Conservation (phyloP, 2,113 vertebrate genomes). For the Oncorhynchus mykiss region DNA sequence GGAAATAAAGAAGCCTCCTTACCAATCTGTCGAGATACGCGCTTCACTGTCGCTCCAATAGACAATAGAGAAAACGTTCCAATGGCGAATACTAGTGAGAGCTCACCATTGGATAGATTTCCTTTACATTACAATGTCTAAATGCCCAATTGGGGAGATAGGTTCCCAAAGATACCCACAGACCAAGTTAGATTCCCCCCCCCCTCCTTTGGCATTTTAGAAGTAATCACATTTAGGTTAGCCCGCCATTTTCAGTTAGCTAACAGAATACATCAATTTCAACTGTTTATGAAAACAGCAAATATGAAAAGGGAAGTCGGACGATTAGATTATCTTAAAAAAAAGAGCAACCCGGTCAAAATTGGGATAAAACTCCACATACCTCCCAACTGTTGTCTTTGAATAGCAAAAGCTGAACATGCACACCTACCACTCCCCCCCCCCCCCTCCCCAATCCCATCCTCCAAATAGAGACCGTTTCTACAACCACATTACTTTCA, state of each 20-base stretch:
- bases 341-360: not conserved
- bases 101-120: constrained; percentile 54
- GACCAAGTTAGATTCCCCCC: constrained; percentile 43
- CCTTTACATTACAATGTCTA: constrained; percentile 23
- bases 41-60: constrained; percentile 72
- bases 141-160: constrained; percentile 6
- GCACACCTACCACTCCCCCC: constrained; percentile 49
- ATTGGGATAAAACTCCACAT: not conserved
- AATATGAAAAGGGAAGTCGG: constrained; percentile 44
- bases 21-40: constrained; percentile 72
- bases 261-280: constrained; percentile 22
- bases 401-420: not conserved
- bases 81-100: constrained; percentile 30
- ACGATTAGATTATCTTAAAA: constrained; percentile 13
- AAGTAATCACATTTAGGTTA: constrained; percentile 33
- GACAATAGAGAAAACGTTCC: constrained; percentile 49
- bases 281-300: constrained; percentile 40
- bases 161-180: constrained; percentile 29
- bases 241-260: constrained; percentile 18
- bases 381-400: constrained; percentile 45
- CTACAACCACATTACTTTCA: constrained; percentile 32
- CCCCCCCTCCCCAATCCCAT: constrained; percentile 44
- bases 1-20: constrained; percentile 83
- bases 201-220: constrained; percentile 44
- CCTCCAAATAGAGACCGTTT: constrained; percentile 37